These are phyloP conservation scores for Arctopsyche grandis DNA, from an alignment of 1,140 invertebrate genomes.

Conservation along the genomic window DNA sequence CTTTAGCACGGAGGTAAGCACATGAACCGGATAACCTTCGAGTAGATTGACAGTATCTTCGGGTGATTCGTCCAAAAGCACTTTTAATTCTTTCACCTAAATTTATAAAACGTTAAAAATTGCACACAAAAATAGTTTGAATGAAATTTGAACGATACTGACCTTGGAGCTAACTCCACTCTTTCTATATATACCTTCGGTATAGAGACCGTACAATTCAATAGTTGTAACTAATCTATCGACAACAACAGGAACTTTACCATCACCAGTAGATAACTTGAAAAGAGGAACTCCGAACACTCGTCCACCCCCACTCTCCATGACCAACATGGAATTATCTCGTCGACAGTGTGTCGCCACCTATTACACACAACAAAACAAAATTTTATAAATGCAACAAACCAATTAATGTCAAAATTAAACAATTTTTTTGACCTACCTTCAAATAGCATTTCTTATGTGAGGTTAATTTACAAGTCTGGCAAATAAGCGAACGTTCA, in stretches of 20 bases:
- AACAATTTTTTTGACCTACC: slow-evolving; percentile 54
- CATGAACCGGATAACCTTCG: slow-evolving; percentile 85
- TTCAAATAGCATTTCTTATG: slow-evolving; percentile 94
- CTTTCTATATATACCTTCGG: slow-evolving; percentile 93
- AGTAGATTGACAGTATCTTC: slow-evolving; percentile 73
- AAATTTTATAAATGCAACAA: slow-evolving; percentile 15
- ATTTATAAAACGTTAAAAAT: background rate
- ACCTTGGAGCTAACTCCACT: slow-evolving; percentile 85
- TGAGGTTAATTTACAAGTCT: slow-evolving; percentile 92
- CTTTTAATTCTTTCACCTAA: slow-evolving; percentile 76
- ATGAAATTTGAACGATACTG: slow-evolving; percentile 14
- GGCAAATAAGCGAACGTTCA: slow-evolving; percentile 83
- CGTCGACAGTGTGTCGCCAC: slow-evolving; percentile 70
- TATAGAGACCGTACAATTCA: slow-evolving; percentile 91
- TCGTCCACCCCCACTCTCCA: slow-evolving; percentile 67
- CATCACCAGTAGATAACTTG: slow-evolving; percentile 78
- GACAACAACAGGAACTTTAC: slow-evolving; percentile 85
- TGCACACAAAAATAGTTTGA: background rate
- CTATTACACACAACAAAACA: slow-evolving; percentile 52
- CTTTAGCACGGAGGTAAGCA: slow-evolving; percentile 91
- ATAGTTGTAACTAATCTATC: slow-evolving; percentile 90
- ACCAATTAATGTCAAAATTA: background rate
- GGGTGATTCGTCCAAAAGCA: slow-evolving; percentile 78
- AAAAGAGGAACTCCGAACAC: slow-evolving; percentile 83
- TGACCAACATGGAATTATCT: slow-evolving; percentile 65